Evolutionary conservation across 1,140 invertebrate genomes (phyloP).

Genomic region (Drosophila albomicans): DNA sequence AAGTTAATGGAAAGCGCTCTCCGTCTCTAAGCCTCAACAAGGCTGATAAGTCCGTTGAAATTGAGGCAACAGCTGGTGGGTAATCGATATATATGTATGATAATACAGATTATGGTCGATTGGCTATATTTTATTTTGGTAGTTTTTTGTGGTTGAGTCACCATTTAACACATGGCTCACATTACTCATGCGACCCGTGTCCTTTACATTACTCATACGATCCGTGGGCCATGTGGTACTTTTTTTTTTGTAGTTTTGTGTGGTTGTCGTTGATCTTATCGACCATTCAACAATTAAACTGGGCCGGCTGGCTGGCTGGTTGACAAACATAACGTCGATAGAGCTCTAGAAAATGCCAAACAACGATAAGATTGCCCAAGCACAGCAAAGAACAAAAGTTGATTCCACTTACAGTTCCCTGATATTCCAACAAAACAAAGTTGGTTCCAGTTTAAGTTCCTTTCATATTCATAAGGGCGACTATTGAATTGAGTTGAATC

Average conservation of each 20-base stretch:
- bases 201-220: constrained; percentile 65
- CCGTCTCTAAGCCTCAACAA: not conserved
- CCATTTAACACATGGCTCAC: not conserved
- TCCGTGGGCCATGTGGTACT: constrained; percentile 13
- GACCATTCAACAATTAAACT: constrained; percentile 27
- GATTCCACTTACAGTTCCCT: not conserved
- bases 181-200: constrained; percentile 19
- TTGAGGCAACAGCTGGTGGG: constrained; percentile 18
- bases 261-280: not conserved
- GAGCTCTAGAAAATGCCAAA: constrained; percentile 12
- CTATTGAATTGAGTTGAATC: not conserved
- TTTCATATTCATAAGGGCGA: not conserved
- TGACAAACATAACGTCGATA: constrained; percentile 24
- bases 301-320: not conserved
- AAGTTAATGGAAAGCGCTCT: not conserved
- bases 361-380: constrained; percentile 40
- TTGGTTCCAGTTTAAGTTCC: constrained; percentile 8
- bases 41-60: constrained; percentile 2
- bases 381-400: not conserved
- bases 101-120: constrained; percentile 13
- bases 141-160: constrained; percentile 6
- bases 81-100: constrained; percentile 12
- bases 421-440: not conserved
- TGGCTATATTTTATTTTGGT: not conserved
- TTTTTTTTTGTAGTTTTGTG: constrained; percentile 7